Base-by-base conservation (phyloP, 2,888 invertebrate species). In the Thereva nobilitata region DNA sequence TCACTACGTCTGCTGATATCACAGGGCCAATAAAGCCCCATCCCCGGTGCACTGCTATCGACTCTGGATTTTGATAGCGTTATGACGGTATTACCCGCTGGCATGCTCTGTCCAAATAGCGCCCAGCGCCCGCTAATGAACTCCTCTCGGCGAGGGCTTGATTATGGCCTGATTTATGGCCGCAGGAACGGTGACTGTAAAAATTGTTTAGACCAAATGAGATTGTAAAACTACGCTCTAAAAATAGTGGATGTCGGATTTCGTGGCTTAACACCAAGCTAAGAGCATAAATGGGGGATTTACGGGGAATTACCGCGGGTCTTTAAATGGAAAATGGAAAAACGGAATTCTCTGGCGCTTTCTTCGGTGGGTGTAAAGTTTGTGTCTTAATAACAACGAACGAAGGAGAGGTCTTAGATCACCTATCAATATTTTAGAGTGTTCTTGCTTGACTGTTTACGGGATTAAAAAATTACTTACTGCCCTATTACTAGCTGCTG, bases 71-170 rank as follows among this genome's bases (percentile, higher is more conserved):
- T 61, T 49, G 40, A 10, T 61, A 61, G 49, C 61, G 45, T 50
- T 61, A 61, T 61, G 61, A 61, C n/a, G 61, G 61, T 41, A 42
- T 50, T 61, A 61, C 50, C 61, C 50, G 38, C 23, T 41, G 41
- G 23, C 37, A 47, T 61, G 49, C 50, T 50, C 9, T 50, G 23
- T 50, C 50, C 50, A 50, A 61, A 61, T 50, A 41, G 23, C 47
- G 49, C 23, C 23, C 23, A 23, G 23, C 23, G 23, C 23, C 23
- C 23, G 23, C 23, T 23, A 23, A 23, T 23, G 23, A 23, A 23
- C 23, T 23, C 23, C 50, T 38, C 50, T 61, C 49, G 37, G 45
- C 47, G 38, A 40, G n/a, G 44, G 42, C 12, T 42, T 34, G 57
- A 57, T 57, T 57, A 57, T 44, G 35, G 59, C 47, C 47, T 59